Base-by-base conservation (phyloP, 1,140 invertebrate genomes). In the Trissolcus basalis region DNA sequence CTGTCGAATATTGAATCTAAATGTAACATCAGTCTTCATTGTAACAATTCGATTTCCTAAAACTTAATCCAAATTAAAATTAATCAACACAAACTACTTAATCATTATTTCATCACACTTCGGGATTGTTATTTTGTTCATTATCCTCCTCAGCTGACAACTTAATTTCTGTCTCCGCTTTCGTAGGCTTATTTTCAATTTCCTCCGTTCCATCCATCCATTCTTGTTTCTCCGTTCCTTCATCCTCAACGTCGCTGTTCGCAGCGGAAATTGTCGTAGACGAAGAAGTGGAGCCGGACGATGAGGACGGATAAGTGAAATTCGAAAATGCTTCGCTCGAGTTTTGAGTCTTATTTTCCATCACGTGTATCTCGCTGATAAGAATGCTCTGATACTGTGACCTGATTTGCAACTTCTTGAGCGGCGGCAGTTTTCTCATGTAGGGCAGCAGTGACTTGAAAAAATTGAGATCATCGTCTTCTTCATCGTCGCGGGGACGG, bases 391-490 rank as follows among this genome's bases (percentile, higher is more conserved):
- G 75, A 14, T 78, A 78, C 41, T 73, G 58, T 0, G 69, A 73
- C 0, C 75, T 45, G 27, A 78, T 69, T 5, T 78, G 64, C 9
- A 78, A 36, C 14, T 78, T 78, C n/a, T 73, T 78, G n/a, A 78
- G 36, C 4, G 75, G 75, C 1, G 75, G 70, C 7, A 78, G 27
- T 49, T 64, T 78, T 5, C 70, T 69, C 39, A 78, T 74, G 13
- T 73, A 78, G 0, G 75, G 75, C 19, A 78, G 47, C 27, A 73
- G 15, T 0, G 75, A 78, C 27, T 78, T 72, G 10, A 78, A 78
- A 32, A 78, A 78, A 14, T 19, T 78, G 14, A 78, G 45, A 44
- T 78, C 75, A 33, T 78, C 75, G 14, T 78, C 76, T 0, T 73
- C 43, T 8, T 77, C 75, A 6, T 64, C 58, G 13, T 77, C 63